Evolutionary conservation across 2,797 vertebrate genomes (phyloP), one percentile per base, ranked within the genome.

Genomic region (Helicolenus hilgendorfi): DNA sequence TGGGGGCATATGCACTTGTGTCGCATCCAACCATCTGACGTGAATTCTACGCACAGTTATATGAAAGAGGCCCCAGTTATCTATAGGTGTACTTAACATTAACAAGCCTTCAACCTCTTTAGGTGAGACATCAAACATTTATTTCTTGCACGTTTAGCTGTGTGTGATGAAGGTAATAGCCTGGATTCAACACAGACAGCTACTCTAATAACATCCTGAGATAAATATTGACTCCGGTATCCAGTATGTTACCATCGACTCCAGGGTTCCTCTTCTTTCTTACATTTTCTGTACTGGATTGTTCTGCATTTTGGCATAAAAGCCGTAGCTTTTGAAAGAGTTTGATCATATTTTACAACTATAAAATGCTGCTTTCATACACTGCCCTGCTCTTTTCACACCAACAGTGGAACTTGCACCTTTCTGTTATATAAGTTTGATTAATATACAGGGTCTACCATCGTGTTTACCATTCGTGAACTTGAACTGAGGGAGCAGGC

Each of bases 101-200:
- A 88, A 36, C 26, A 38, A 77, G 63, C 22, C 84, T 68, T 76
- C 56, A 14, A 65, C 62, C 68, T 73, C 75, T 77, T 31, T 62
- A 62, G 90, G 76, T 77, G 45, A 72, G 65, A 84, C 55, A 77
- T 93, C 79, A 85, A 81, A 81, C 59, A n/a, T 18, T 4, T 64
- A 13, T 77, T 87, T 65, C 38, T 14, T 77, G 80, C 45, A 77
- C 36, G 74, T 85, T 79, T 76, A 60, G 81, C 67, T 67, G 75
- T 81, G 82, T 88, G 80, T 77, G 41, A 83, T 81, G 45, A 62
- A 68, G 65, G 10, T 60, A 31, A 65, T 20, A 72, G 56, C 45
- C 14, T 68, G 58, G 22, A 41, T 71, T 85, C 8, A 72, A 58
- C 18, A 68, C 29, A 26, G 33, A 22, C 53, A 77, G 13, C 53